These are phyloP conservation scores for Gobius niger DNA, from an alignment of 2,113 vertebrate species.

Conservation along the genomic window DNA sequence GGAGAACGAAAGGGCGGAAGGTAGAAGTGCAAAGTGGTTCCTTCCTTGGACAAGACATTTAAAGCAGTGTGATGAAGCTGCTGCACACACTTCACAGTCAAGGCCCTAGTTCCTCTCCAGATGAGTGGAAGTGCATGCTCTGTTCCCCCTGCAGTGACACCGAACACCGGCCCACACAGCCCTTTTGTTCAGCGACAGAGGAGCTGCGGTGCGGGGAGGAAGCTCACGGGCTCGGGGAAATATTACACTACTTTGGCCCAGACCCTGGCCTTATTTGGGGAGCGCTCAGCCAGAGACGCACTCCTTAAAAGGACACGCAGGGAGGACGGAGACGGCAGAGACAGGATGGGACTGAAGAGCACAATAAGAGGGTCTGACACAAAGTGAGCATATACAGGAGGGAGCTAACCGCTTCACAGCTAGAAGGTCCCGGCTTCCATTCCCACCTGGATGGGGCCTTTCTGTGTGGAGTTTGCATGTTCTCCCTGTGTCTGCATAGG, in stretches of 20 bases:
- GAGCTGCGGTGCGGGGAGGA: constrained; percentile 44
- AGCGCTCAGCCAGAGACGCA: constrained; percentile 30
- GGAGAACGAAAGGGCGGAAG: too few relatives aligned
- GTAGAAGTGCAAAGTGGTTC: too few relatives aligned
- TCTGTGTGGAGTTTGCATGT: too few relatives aligned
- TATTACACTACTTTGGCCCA: constrained; percentile 57
- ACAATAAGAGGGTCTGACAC: not conserved
- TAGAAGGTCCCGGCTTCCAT: too few relatives aligned
- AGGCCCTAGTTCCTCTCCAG: not conserved
- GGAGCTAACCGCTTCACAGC: too few relatives aligned
- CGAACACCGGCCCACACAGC: constrained; percentile 31
- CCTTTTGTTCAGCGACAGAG: constrained; percentile 37
- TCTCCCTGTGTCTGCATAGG: too few relatives aligned
- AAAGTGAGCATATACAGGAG: too few relatives aligned
- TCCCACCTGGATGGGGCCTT: too few relatives aligned
- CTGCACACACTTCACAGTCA: not conserved
- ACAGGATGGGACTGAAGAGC: constrained; percentile 17
- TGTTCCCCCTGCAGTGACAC: constrained; percentile 28
- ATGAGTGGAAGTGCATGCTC: not conserved
- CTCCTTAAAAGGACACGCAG: constrained; percentile 73
- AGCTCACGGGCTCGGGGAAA: constrained; percentile 52
- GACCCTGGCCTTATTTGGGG: constrained; percentile 72
- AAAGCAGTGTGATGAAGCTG: too few relatives aligned
- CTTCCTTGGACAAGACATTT: too few relatives aligned
- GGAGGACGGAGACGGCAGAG: constrained; percentile 12